A percentile compares a stretch with the other conserved stretches of the same genome.
phyloP scores from a whole-genome alignment of 2,888 invertebrate species.

The Pachliopta kotzebuea region DNA sequence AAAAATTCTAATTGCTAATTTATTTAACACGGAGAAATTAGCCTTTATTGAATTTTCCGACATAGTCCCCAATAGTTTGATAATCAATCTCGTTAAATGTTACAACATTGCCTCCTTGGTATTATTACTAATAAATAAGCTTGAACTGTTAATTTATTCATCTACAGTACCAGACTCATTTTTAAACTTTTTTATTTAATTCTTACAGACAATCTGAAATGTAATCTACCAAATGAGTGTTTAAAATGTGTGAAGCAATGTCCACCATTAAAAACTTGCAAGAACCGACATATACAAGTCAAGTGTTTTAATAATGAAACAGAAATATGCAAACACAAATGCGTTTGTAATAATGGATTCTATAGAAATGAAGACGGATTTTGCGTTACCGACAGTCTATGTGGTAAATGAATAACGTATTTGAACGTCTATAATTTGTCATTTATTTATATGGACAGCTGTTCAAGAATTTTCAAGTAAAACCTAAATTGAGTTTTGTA shows the following conservation, averaged over 20 bases:
- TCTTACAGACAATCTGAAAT: slow-evolving; percentile 1
- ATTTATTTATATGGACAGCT: background rate
- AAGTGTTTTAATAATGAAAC: background rate
- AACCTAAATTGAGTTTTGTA: no score
- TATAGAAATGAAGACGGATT: slow-evolving; percentile 18
- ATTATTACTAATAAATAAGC: no score
- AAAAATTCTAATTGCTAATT: no score
- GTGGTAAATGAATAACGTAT: slow-evolving; percentile 10
- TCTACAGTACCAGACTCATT: no score
- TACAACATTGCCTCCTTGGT: no score
- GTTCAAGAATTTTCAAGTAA: no score
- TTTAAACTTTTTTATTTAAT: background rate
- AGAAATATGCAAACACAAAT: slow-evolving; percentile 18
- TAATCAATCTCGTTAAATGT: no score
- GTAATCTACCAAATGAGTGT: slow-evolving; percentile 7
- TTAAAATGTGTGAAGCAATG: slow-evolving; percentile 17
- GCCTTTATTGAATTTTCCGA: no score
- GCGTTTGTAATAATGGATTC: slow-evolving; percentile 15
- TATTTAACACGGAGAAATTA: no score
- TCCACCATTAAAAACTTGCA: slow-evolving; percentile 8
- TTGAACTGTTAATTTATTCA: no score
- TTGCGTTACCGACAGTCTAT: slow-evolving; percentile 20
- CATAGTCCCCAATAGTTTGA: no score
- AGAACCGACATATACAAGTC: background rate
- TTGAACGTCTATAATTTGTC: background rate